These are phyloP conservation scores for Pterois miles DNA, from an alignment of 2,797 vertebrate genomes.

Conservation along the genomic window DNA sequence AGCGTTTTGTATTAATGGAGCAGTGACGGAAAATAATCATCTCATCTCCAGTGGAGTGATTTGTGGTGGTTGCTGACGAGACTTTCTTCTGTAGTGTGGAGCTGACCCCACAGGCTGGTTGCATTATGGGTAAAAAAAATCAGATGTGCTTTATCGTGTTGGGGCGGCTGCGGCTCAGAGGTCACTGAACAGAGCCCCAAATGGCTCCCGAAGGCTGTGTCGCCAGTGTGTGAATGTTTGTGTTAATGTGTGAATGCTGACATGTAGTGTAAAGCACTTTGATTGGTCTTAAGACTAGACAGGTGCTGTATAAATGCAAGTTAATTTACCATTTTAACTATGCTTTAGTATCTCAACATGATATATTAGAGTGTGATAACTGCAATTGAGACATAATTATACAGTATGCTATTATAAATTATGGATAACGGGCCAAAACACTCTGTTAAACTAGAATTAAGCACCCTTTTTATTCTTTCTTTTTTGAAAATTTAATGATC, in stretches of 20 bases:
- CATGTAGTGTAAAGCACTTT: too few relatives aligned
- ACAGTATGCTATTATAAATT: neutral
- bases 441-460: neutral
- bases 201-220: too few relatives aligned
- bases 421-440: neutral
- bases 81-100: neutral
- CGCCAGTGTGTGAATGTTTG: too few relatives aligned
- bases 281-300: too few relatives aligned
- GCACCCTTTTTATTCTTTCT: neutral
- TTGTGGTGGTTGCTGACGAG: neutral
- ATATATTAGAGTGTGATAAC: neutral
- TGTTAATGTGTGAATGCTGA: too few relatives aligned
- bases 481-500: neutral
- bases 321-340: neutral
- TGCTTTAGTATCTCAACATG: neutral
- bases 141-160: neutral
- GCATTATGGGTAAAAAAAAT: constrained; percentile 16
- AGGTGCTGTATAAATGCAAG: too few relatives aligned
- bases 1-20: constrained; percentile 9
- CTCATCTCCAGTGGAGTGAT: neutral
- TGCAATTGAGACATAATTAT: neutral
- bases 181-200: too few relatives aligned
- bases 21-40: constrained; percentile 5
- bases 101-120: neutral
- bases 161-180: too few relatives aligned